These are phyloP conservation scores for Aramus guarauna DNA, from an alignment of 2,113 vertebrate species.

Conservation along the genomic window DNA sequence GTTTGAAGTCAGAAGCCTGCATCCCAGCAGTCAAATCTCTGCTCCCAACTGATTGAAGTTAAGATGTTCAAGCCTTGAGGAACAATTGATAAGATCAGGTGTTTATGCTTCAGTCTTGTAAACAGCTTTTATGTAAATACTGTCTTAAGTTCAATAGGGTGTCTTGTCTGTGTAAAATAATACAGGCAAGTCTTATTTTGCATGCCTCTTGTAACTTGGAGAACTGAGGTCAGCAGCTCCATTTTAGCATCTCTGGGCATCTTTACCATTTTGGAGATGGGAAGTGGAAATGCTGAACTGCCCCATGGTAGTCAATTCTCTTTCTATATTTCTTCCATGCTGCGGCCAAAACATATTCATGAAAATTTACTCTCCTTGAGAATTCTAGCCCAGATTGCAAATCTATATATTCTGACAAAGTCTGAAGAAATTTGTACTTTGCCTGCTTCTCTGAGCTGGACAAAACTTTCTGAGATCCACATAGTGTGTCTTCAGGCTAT, in stretches of 20 bases:
- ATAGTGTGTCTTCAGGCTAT: not conserved
- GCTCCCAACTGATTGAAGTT: not conserved
- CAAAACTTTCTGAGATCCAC: not conserved
- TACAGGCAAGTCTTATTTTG: not conserved
- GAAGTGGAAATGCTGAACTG: not conserved
- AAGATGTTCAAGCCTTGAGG: not conserved
- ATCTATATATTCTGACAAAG: not conserved
- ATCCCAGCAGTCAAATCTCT: not conserved
- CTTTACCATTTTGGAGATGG: not conserved
- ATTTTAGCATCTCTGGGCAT: not conserved
- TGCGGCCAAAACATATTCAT: not conserved
- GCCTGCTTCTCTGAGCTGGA: not conserved
- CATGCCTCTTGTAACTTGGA: fast-evolving
- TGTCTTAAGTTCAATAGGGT: not conserved
- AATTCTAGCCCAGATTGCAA: not conserved
- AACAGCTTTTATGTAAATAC: not conserved
- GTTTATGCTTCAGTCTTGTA: not conserved
- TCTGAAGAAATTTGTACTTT: not conserved
- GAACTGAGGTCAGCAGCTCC: not conserved
- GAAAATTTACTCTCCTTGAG: not conserved
- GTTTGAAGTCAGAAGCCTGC: not conserved
- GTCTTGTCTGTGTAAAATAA: not conserved
- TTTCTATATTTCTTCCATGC: not conserved
- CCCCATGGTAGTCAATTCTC: not conserved
- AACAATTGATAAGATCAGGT: not conserved